Evolutionary conservation across 1,140 invertebrate species (phyloP), one percentile per base, ranked within the genome.

Genomic region (Teleopsis dalmanni): DNA sequence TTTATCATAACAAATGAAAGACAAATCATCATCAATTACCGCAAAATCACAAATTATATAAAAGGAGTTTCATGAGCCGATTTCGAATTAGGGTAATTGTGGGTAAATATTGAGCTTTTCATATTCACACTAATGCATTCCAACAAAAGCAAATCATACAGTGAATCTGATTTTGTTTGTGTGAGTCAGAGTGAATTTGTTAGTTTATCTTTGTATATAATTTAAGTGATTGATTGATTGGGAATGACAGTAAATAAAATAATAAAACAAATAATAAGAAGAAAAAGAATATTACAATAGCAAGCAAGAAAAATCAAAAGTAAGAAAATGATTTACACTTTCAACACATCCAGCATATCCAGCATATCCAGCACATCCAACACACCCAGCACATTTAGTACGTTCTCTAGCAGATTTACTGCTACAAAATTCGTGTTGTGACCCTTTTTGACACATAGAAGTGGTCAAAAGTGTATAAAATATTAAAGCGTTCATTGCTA

Each of bases 21-120:
- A 35, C 10, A 21, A 46, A 46, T 14, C 44, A 35, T 46, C 44
- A 46, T 46, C 44, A 46, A 46, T 46, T 46, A 46, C 21, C 44
- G 33, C 44, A 10, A 46, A 46, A 34, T 46, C 16, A 46, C 14
- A 26, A 31, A 14, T 18, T 31, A 14, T 23, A 42, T 4, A 16
- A 27, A 23, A n/a, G n/a, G n/a, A n/a, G n/a, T n/a, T n/a, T n/a
- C n/a, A n/a, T n/a, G n/a, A 37, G 35, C 25, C 23, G 44, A 34
- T 46, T 46, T 16, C 16, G 26, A 4, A 31, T 14, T 19, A n/a
- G 26, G 14, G 22, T 46, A 46, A 46, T 46, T 46, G 44, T 46
- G 11, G 21, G 44, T 26, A 46, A 46, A 46, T 46, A 46, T 31
- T 31, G n/a, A 9, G 29, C n/a, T 31, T 9, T 31, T 31, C 29